A percentile compares a stretch with the other conserved stretches of the same genome.
These are phyloP conservation scores for Lepisosteus oculatus DNA, from an alignment of 2,113 vertebrate species.

Conservation along the genomic window DNA sequence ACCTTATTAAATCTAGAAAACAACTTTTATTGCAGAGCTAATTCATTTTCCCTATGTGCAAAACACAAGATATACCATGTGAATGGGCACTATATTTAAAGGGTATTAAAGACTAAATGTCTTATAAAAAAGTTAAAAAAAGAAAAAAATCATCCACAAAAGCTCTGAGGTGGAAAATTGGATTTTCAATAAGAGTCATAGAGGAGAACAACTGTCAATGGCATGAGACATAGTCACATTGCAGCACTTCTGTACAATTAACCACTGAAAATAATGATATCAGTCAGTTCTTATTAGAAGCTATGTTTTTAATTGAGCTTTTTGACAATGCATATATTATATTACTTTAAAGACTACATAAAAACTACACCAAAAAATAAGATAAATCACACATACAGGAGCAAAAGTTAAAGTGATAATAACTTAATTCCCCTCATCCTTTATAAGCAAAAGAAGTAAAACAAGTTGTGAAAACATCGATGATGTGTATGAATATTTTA, in stretches of 20 bases:
- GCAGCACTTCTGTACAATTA: too few relatives aligned
- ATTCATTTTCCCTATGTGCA: constrained; percentile 49
- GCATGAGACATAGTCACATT: constrained; percentile 38
- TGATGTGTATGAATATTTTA: too few relatives aligned
- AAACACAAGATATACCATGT: constrained; percentile 47
- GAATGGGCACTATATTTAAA: constrained; percentile 63
- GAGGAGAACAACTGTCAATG: constrained; percentile 64
- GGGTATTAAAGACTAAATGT: constrained; percentile 67
- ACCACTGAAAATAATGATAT: too few relatives aligned
- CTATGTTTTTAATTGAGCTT: too few relatives aligned
- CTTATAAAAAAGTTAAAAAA: constrained; percentile 61
- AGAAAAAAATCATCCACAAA: constrained; percentile 63
- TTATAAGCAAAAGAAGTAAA: background rate
- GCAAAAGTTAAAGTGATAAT: background rate
- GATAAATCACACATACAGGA: background rate
- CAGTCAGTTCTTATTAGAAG: too few relatives aligned
- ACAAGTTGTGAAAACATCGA: too few relatives aligned
- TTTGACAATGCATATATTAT: too few relatives aligned
- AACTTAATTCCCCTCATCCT: background rate
- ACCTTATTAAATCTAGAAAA: too few relatives aligned
- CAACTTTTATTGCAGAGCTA: too few relatives aligned
- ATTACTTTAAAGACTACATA: too few relatives aligned
- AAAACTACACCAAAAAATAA: background rate
- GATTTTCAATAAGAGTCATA: constrained; percentile 63
- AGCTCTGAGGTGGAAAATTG: constrained; percentile 70